Percentiles rank a stretch among this genome's conserved stretches.
phyloP scores from a whole-genome alignment of 2,797 vertebrate genomes.

The Lophius americanus region DNA sequence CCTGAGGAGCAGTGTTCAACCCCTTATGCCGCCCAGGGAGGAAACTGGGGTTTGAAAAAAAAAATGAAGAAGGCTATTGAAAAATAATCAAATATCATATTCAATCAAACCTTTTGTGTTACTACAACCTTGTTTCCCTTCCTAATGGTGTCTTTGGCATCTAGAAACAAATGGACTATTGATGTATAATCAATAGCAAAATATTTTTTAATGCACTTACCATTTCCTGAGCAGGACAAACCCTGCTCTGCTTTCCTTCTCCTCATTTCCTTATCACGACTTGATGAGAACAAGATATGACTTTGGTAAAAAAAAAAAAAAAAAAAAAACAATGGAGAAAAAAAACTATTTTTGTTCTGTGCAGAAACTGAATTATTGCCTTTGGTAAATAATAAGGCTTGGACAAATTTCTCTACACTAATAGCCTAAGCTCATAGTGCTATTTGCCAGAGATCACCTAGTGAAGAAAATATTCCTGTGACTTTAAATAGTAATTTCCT shows the following conservation, averaged over 20 bases:
- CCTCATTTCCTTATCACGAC: too few species aligned
- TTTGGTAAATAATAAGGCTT: not conserved
- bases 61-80: too few species aligned
- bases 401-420: not conserved
- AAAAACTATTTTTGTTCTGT: too few species aligned
- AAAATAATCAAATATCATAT: too few species aligned
- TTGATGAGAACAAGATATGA: too few species aligned
- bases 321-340: too few species aligned
- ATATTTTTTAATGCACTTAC: not conserved
- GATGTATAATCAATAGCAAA: not conserved
- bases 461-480: not conserved
- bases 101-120: too few species aligned
- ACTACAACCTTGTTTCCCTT: not conserved
- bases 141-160: not conserved
- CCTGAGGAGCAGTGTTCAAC: too few species aligned
- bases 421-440: not conserved
- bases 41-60: too few species aligned
- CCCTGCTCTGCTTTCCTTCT: too few species aligned
- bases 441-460: not conserved
- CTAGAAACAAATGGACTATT: not conserved
- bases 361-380: slow-evolving; percentile 12
- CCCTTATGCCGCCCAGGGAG: too few species aligned
- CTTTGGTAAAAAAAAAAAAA: too few species aligned
- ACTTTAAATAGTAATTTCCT: not conserved
- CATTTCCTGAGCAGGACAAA: not conserved